Evolutionary conservation across 2,797 vertebrate species (phyloP).

Genomic region (Galagoides demidoff): DNA sequence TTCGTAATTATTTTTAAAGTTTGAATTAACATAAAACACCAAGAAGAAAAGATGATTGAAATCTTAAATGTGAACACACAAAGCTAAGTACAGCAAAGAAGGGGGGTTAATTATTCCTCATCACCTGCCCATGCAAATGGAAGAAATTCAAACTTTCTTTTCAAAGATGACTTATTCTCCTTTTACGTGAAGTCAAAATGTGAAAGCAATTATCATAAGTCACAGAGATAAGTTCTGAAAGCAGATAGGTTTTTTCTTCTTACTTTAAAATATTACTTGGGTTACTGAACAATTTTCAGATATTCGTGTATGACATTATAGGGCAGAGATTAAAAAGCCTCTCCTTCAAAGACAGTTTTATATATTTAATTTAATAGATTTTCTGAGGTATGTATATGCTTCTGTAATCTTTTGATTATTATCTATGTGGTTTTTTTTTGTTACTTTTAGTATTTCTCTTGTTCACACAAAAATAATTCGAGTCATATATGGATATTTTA

Average conservation of each 20-base stretch:
- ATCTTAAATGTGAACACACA: constrained; percentile 43
- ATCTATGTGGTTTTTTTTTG: not conserved
- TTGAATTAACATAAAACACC: constrained; percentile 19
- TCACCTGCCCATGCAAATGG: constrained; percentile 30
- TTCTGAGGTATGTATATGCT: not conserved
- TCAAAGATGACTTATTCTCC: constrained; percentile 51
- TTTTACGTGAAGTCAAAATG: constrained; percentile 45
- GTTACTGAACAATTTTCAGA: constrained; percentile 53
- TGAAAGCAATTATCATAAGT: constrained; percentile 61
- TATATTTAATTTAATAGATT: not conserved
- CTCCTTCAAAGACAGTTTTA: not conserved
- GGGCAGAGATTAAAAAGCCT: constrained; percentile 1
- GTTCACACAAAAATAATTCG: not conserved
- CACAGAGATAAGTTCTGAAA: constrained; percentile 58
- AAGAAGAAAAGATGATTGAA: constrained; percentile 17
- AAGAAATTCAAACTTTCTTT: constrained; percentile 42
- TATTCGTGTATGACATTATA: constrained; percentile 10
- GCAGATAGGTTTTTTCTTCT: constrained; percentile 5
- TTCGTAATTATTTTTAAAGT: constrained; percentile 46
- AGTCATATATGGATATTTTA: not conserved
- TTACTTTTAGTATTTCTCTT: constrained; percentile 38
- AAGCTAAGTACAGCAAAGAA: not conserved
- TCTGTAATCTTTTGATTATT: not conserved
- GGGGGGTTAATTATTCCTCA: not conserved
- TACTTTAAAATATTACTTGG: constrained; percentile 51